Evolutionary conservation across 2,113 vertebrate genomes (phyloP).

Genomic region (Protobothrops mucrosquamatus): DNA sequence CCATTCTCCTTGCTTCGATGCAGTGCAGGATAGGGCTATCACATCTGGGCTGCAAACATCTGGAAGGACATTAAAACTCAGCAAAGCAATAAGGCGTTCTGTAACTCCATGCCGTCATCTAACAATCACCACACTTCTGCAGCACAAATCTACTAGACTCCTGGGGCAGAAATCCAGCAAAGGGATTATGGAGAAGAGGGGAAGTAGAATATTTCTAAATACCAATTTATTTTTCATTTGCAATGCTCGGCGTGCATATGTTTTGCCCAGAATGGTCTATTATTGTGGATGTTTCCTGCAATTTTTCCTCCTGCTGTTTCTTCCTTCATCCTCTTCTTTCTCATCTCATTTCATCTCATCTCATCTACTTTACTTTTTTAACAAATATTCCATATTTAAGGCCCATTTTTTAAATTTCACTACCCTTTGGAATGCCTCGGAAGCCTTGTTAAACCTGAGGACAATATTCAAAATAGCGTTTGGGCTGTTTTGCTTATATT

Average conservation of each 20-base stretch:
- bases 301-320: not conserved
- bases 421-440: not conserved
- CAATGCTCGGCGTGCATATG: not conserved
- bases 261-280: not conserved
- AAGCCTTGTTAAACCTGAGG: not conserved
- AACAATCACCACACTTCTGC: not conserved
- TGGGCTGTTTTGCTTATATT: not conserved
- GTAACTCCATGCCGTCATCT: not conserved
- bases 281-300: not conserved
- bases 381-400: not conserved
- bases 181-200: not conserved
- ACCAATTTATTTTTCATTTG: not conserved
- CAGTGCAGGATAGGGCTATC: not conserved
- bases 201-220: not conserved
- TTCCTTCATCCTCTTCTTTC: not conserved
- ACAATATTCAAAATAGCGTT: not conserved
- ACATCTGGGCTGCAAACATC: not conserved
- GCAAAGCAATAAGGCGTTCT: not conserved
- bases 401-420: not conserved
- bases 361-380: not conserved
- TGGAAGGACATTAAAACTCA: not conserved
- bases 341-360: not conserved
- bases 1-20: not conserved
- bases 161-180: not conserved
- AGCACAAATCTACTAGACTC: not conserved